phyloP scores from a whole-genome alignment of 2,888 invertebrate species.

The Clepsis dumicolana region DNA sequence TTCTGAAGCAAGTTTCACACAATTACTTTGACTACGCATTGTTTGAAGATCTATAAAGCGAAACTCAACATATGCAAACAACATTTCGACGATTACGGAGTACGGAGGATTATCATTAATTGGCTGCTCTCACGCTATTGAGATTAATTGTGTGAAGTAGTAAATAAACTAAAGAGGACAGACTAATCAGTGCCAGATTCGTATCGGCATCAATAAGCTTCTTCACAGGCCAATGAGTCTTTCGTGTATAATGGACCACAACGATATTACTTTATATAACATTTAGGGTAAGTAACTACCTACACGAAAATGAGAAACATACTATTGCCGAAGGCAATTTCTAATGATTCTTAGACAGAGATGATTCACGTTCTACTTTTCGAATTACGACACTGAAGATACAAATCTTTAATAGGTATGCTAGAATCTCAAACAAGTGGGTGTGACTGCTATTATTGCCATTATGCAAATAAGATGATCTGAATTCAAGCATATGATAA shows the following conservation, averaged over 20 bases:
- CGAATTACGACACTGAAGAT: conserved; percentile 28
- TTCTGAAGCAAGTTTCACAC: conserved; percentile 58
- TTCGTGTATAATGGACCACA: conserved; percentile 63
- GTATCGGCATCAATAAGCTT: conserved; percentile 57
- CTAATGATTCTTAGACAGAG: conserved; percentile 26
- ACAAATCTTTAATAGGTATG: conserved; percentile 29
- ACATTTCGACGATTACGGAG: conserved; percentile 24
- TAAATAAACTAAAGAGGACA: conserved; percentile 34
- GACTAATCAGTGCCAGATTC: conserved; percentile 66
- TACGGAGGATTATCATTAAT: conserved; percentile 20
- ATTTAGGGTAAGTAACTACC: conserved; percentile 30
- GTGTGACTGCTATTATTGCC: conserved; percentile 29
- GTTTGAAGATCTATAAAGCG: conserved; percentile 33
- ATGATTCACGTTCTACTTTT: conserved; percentile 35
- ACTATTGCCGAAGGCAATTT: conserved; percentile 37
- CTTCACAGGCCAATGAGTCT: conserved; percentile 63
- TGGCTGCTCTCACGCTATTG: conserved; percentile 22
- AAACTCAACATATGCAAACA: conserved; percentile 29
- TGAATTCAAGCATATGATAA: conserved; percentile 21
- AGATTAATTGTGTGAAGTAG: conserved; percentile 5
- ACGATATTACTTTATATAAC: conserved; percentile 55
- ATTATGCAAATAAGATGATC: conserved; percentile 32
- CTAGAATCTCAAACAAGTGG: conserved; percentile 26
- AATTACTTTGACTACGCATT: conserved; percentile 43
- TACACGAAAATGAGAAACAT: conserved; percentile 24